Evolutionary conservation across 2,113 vertebrate species (phyloP).

Genomic region (Tamias sibiricus): DNA sequence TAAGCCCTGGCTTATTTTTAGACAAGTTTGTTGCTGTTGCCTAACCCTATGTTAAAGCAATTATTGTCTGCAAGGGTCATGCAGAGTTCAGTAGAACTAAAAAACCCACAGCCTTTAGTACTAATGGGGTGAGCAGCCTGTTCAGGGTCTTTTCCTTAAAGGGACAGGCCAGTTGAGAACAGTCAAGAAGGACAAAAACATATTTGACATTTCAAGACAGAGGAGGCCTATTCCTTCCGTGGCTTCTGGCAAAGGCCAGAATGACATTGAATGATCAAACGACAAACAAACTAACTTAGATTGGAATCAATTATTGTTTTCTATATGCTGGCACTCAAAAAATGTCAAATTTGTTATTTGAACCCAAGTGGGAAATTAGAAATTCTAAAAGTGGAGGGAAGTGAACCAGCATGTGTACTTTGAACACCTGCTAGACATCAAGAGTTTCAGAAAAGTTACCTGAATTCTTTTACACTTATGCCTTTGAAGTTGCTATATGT

Average conservation of each 20-base stretch:
- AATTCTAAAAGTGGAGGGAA: neutral
- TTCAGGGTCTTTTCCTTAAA: constrained; percentile 70
- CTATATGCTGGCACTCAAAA: neutral
- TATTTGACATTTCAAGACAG: neutral
- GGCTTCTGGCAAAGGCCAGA: constrained; percentile 44
- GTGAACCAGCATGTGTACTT: neutral
- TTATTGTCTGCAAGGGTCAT: constrained; percentile 85
- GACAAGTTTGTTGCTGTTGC: constrained; percentile 82
- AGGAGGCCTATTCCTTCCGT: neutral
- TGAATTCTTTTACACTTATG: neutral
- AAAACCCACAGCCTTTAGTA: constrained; percentile 74
- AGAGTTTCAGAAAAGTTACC: neutral
- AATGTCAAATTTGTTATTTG: neutral
- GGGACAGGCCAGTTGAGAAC: constrained; percentile 47
- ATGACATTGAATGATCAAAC: neutral
- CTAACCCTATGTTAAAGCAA: constrained; percentile 87
- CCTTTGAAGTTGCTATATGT: neutral
- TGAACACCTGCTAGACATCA: neutral
- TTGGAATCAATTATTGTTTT: neutral
- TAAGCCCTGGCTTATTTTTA: constrained; percentile 84
- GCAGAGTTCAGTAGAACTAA: constrained; percentile 84
- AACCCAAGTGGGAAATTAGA: constrained; percentile 11
- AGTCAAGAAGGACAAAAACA: constrained; percentile 8
- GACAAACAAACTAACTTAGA: neutral
- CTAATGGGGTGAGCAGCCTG: constrained; percentile 75